These are phyloP conservation scores for Galerucella nymphaeae DNA, from an alignment of 2,888 invertebrate genomes.

Conservation along the genomic window DNA sequence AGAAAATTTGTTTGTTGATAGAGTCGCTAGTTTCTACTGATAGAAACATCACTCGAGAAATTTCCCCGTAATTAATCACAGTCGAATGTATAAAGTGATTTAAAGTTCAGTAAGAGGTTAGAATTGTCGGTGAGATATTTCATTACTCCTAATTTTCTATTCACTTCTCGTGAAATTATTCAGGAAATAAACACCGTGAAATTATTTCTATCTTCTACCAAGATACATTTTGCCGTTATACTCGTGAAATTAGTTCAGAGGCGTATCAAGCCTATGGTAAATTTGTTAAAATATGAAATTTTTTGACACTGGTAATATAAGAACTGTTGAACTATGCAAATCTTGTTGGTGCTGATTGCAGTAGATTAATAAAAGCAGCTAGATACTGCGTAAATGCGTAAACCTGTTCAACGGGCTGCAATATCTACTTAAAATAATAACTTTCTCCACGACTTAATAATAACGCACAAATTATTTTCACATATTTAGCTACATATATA, in stretches of 20 bases:
- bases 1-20: conserved; percentile 32
- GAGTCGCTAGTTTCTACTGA: conserved; percentile 27
- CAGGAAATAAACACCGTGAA: conserved; percentile 6
- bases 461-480: too few relatives aligned
- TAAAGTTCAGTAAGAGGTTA: not conserved
- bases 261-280: not conserved
- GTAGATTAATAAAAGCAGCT: too few relatives aligned
- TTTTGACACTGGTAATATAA: too few relatives aligned
- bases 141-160: not conserved
- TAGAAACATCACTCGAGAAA: conserved; percentile 20
- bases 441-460: too few relatives aligned
- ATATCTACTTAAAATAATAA: too few relatives aligned
- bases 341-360: too few relatives aligned
- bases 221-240: not conserved
- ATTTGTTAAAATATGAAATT: too few relatives aligned
- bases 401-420: too few relatives aligned
- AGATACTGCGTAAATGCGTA: too few relatives aligned
- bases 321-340: too few relatives aligned
- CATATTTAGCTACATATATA: too few relatives aligned
- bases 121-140: conserved; percentile 3
- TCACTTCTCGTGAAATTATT: not conserved
- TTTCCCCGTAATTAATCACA: not conserved
- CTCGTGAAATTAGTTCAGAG: not conserved
- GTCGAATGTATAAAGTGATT: not conserved
- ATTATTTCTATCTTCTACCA: not conserved